Conservation (phyloP, 2,113 vertebrate species). For the Tursiops truncatus region DNA sequence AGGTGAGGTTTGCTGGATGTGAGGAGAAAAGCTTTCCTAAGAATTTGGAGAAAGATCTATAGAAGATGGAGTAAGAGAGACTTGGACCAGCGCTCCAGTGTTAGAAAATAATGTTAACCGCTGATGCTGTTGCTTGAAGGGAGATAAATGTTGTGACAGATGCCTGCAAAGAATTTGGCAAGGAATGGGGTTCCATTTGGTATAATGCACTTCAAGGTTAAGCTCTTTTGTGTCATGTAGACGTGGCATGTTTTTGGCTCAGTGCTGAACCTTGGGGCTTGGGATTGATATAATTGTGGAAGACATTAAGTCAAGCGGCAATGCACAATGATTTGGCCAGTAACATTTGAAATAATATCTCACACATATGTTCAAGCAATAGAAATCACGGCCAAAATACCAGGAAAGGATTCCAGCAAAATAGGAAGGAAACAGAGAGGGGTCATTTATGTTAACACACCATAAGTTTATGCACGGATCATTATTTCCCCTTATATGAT, state of each 20-base stretch:
- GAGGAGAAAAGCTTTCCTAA: background rate
- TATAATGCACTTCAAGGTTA: conserved; percentile 61
- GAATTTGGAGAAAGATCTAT: background rate
- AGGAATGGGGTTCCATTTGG: conserved; percentile 58
- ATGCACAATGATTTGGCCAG: background rate
- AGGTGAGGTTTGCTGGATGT: background rate
- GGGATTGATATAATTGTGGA: conserved; percentile 32
- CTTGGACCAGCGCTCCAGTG: background rate
- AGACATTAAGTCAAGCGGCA: conserved; percentile 7
- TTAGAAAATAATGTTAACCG: background rate
- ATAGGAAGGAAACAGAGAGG: background rate
- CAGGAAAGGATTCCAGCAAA: background rate
- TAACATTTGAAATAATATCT: background rate
- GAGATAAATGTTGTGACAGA: conserved; percentile 61
- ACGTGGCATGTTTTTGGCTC: conserved; percentile 68
- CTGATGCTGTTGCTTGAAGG: conserved; percentile 31
- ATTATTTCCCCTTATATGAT: background rate
- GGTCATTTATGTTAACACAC: background rate
- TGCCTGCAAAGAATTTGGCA: conserved; percentile 58
- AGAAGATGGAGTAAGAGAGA: background rate
- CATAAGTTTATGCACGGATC: background rate
- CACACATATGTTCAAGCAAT: background rate
- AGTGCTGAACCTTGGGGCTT: conserved; percentile 18
- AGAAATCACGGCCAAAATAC: background rate
- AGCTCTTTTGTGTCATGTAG: conserved; percentile 45